phyloP scores from a whole-genome alignment of 2,888 invertebrate species.

The Sarcophaga caerulescens region DNA sequence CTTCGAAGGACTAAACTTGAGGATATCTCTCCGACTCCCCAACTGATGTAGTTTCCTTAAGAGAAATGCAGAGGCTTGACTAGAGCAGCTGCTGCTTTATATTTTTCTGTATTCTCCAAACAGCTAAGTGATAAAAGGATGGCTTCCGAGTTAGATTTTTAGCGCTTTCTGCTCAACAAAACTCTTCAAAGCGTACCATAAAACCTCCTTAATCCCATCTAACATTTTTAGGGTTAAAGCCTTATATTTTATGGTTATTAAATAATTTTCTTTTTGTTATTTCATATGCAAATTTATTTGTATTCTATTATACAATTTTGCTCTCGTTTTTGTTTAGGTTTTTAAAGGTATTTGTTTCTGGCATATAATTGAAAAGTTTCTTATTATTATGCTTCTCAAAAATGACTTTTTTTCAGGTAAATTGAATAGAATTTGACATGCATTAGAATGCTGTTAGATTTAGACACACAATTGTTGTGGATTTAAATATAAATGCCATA shows the following conservation, averaged over 20 bases:
- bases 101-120: too few species aligned
- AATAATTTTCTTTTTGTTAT: constrained; percentile 14
- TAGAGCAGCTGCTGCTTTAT: too few species aligned
- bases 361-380: constrained; percentile 43
- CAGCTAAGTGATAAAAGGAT: too few species aligned
- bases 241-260: constrained; percentile 54
- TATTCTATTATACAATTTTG: not conserved
- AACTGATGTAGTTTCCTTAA: too few species aligned
- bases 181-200: not conserved
- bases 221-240: constrained; percentile 3
- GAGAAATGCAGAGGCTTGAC: accelerated
- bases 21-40: too few species aligned
- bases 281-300: constrained; percentile 61
- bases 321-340: constrained; percentile 17
- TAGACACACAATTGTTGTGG: constrained; percentile 1
- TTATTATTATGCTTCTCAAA: not conserved
- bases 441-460: constrained; percentile 10
- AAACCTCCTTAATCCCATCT: not conserved
- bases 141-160: not conserved
- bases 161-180: too few species aligned
- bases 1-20: too few species aligned
- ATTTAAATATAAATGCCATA: not conserved
- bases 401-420: constrained; percentile 39
- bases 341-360: constrained; percentile 24
- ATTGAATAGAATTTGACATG: constrained; percentile 32